These are phyloP conservation scores for Halictus rubicundus DNA, from an alignment of 1,140 invertebrate species.

Conservation along the genomic window DNA sequence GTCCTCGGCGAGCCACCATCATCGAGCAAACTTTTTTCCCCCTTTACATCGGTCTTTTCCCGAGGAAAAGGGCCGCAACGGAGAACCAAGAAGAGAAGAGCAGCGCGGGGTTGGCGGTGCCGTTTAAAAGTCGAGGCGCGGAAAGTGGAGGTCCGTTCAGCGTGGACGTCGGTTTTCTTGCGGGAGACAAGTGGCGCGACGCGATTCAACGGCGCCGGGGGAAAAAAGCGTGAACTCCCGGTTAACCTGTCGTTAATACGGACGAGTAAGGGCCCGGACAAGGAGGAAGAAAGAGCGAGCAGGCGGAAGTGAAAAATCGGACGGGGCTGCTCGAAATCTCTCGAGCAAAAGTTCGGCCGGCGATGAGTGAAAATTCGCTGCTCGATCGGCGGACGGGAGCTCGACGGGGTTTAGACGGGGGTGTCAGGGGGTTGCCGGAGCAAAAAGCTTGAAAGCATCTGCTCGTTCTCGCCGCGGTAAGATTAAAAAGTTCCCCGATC, in stretches of 20 bases:
- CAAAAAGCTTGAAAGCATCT: conserved; percentile 56
- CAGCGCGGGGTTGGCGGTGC: too few relatives aligned
- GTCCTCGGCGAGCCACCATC: too few relatives aligned
- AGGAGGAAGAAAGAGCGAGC: not conserved
- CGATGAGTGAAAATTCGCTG: conserved; percentile 24
- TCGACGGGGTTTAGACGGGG: not conserved
- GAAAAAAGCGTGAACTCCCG: not conserved
- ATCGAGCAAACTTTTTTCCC: not conserved
- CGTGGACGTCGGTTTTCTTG: not conserved
- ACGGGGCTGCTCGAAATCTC: conserved; percentile 8
- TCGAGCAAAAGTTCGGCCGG: conserved; percentile 29
- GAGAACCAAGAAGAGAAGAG: too few relatives aligned
- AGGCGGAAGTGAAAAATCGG: not conserved
- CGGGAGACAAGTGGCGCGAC: not conserved
- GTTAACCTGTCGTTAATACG: not conserved
- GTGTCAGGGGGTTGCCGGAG: not conserved
- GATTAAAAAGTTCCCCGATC: conserved; percentile 60
- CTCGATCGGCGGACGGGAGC: conserved; percentile 25
- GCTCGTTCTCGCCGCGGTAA: conserved; percentile 50
- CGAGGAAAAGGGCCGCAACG: too few relatives aligned
- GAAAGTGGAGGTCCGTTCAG: not conserved
- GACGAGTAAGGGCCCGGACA: too few relatives aligned
- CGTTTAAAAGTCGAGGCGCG: not conserved
- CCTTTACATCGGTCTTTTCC: not conserved
- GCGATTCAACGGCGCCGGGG: not conserved